These are phyloP conservation scores for Plebejus anna DNA, from an alignment of 2,888 invertebrate species.

Conservation along the genomic window DNA sequence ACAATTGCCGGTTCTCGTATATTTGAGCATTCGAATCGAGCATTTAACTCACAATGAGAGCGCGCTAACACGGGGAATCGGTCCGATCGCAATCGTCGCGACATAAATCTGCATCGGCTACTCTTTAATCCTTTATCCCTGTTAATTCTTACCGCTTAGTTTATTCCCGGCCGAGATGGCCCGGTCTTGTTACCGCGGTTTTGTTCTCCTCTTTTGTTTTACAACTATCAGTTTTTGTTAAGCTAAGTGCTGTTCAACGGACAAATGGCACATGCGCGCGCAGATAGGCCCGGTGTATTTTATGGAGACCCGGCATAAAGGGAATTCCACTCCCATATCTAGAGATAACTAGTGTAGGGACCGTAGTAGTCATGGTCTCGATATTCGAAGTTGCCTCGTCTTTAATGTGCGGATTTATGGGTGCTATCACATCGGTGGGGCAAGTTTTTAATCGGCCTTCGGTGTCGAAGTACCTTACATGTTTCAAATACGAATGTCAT, in stretches of 20 bases:
- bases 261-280: slow-evolving; percentile 66
- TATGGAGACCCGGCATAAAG: slow-evolving; percentile 55
- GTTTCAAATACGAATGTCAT: background rate
- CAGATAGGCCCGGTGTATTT: slow-evolving; percentile 61
- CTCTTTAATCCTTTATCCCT: slow-evolving; percentile 78
- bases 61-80: slow-evolving; percentile 64
- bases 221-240: slow-evolving; percentile 79
- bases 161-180: slow-evolving; percentile 74
- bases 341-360: slow-evolving; percentile 42
- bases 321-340: slow-evolving; percentile 46
- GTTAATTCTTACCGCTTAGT: slow-evolving; percentile 80
- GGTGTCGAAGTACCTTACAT: background rate
- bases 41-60: slow-evolving; percentile 51
- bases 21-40: slow-evolving; percentile 19
- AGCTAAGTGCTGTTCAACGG: slow-evolving; percentile 75
- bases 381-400: slow-evolving; percentile 35
- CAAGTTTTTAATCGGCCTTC: background rate
- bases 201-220: slow-evolving; percentile 73
- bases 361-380: slow-evolving; percentile 39
- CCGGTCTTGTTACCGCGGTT: slow-evolving; percentile 67
- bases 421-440: background rate
- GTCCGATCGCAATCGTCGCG: slow-evolving; percentile 73
- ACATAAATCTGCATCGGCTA: slow-evolving; percentile 79
- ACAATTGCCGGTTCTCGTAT: slow-evolving; percentile 16
- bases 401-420: slow-evolving; percentile 33